Percentiles rank a stretch among this genome's conserved stretches.
Evolutionary conservation across 2,888 invertebrate genomes (phyloP).

Genomic region (Venusia cambrica): DNA sequence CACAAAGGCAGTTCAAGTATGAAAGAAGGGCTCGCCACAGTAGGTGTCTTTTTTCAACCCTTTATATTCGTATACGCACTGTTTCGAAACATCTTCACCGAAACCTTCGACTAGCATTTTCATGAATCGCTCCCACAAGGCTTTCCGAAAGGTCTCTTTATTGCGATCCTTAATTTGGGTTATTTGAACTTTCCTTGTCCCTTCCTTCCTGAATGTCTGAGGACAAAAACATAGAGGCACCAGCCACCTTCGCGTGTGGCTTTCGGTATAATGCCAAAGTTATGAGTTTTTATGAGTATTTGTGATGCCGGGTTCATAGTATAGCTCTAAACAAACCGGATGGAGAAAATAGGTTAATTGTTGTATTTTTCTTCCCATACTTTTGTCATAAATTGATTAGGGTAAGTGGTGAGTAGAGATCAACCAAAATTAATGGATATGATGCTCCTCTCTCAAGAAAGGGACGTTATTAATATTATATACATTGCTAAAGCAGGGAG

Average conservation of each 20-base stretch:
- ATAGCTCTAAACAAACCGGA: conserved; percentile 12
- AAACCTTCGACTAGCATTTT: conserved; percentile 57
- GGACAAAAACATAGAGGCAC: conserved; percentile 48
- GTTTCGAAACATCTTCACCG: conserved; percentile 55
- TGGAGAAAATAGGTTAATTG: conserved; percentile 15
- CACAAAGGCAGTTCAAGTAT: conserved; percentile 34
- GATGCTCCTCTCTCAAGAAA: conserved; percentile 22
- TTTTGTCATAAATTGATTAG: conserved; percentile 17
- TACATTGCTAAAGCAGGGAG: conserved; percentile 33
- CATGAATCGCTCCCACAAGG: conserved; percentile 67
- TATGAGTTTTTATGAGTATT: conserved; percentile 38
- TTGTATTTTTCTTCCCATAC: conserved; percentile 18
- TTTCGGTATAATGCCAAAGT: conserved; percentile 39
- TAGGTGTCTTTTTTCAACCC: conserved; percentile 42
- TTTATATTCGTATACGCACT: conserved; percentile 39
- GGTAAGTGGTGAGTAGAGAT: conserved; percentile 10
- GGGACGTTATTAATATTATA: conserved; percentile 25
- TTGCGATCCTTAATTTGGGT: conserved; percentile 66
- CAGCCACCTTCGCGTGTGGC: conserved; percentile 39
- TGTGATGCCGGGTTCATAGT: conserved; percentile 17
- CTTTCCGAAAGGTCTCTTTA: conserved; percentile 64
- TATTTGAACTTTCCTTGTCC: conserved; percentile 66
- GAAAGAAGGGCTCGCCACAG: conserved; percentile 35
- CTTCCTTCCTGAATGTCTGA: conserved; percentile 52
- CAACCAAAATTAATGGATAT: conserved; percentile 24